phyloP scores from a whole-genome alignment of 1,140 invertebrate genomes.

The Anagrus nilaparvatae region DNA sequence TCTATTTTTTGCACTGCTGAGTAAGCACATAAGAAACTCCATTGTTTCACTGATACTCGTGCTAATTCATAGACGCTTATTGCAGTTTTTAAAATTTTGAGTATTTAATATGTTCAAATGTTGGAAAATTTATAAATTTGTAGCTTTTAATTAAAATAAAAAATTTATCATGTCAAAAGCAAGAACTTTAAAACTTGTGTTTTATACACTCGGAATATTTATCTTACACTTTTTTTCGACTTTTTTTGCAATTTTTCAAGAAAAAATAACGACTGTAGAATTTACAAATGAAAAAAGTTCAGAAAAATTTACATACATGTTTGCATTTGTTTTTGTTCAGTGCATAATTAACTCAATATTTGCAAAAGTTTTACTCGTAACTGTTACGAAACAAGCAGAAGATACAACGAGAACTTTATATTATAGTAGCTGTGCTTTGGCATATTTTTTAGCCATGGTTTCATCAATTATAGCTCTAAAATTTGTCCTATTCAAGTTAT shows the following conservation, averaged over 20 bases:
- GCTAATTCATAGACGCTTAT: too few relatives aligned
- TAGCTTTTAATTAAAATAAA: too few relatives aligned
- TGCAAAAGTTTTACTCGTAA: conserved; percentile 60
- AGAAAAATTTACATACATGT: conserved; percentile 78
- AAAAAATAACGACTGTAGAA: conserved; percentile 81
- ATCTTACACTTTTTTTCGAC: conserved; percentile 87
- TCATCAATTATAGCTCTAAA: conserved; percentile 91
- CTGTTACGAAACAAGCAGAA: conserved; percentile 51
- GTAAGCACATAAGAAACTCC: too few relatives aligned
- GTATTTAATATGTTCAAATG: too few relatives aligned
- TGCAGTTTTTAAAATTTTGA: too few relatives aligned
- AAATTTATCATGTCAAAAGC: too few relatives aligned
- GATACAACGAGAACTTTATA: conserved; percentile 64
- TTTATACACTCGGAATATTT: conserved; percentile 78
- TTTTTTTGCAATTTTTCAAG: conserved; percentile 84
- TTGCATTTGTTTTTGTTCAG: conserved; percentile 79
- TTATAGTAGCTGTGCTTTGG: conserved; percentile 71
- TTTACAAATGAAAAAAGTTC: conserved; percentile 57
- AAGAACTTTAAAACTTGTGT: conserved; percentile 52
- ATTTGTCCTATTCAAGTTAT: conserved; percentile 98
- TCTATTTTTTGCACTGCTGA: too few relatives aligned
- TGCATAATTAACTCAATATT: conserved; percentile 85
- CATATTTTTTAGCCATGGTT: conserved; percentile 92
- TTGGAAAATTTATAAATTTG: too few relatives aligned
- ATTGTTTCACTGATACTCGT: too few relatives aligned